Evolutionary conservation across 2,888 invertebrate genomes (phyloP).

Genomic region (Thymelicus acteon): DNA sequence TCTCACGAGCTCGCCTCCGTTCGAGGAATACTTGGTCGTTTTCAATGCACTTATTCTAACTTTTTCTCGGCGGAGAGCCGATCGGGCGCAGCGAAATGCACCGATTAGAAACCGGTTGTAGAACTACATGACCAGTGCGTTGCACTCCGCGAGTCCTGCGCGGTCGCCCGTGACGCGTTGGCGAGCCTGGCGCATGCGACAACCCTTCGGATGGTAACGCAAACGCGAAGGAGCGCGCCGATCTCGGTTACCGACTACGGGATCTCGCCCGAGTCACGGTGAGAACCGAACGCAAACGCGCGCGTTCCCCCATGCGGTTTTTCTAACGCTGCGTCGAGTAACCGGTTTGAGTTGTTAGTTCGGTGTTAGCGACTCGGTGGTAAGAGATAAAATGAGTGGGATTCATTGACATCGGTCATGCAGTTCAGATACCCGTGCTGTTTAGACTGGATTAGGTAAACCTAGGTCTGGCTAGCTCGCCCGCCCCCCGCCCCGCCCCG

Average conservation of each 20-base stretch:
- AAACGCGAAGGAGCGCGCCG: constrained; percentile 31
- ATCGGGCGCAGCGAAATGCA: constrained; percentile 63
- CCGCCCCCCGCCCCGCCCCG: not conserved
- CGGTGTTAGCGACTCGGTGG: constrained; percentile 49
- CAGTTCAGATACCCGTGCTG: constrained; percentile 62
- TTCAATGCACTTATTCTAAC: constrained; percentile 68
- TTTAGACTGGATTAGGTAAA: constrained; percentile 64
- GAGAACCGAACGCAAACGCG: constrained; percentile 53
- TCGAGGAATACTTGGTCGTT: constrained; percentile 37
- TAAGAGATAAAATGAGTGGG: constrained; percentile 69
- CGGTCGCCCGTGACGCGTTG: constrained; percentile 52
- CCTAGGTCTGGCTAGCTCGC: constrained; percentile 50
- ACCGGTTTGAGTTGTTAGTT: constrained; percentile 48
- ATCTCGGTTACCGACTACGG: constrained; percentile 24
- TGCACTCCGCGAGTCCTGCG: constrained; percentile 66
- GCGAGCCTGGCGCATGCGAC: constrained; percentile 47
- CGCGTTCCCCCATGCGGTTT: constrained; percentile 45
- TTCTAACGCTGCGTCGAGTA: constrained; percentile 51
- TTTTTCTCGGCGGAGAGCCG: constrained; percentile 70
- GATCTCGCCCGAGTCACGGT: constrained; percentile 20
- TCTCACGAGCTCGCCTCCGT: constrained; percentile 36
- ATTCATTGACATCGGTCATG: constrained; percentile 75
- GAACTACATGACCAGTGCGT: constrained; percentile 61
- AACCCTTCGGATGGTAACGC: constrained; percentile 44
- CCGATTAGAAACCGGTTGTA: constrained; percentile 79